Percentiles rank a stretch among this genome's conserved stretches.
phyloP scores from a whole-genome alignment of 2,888 invertebrate species.

The Stegophylla sp. region DNA sequence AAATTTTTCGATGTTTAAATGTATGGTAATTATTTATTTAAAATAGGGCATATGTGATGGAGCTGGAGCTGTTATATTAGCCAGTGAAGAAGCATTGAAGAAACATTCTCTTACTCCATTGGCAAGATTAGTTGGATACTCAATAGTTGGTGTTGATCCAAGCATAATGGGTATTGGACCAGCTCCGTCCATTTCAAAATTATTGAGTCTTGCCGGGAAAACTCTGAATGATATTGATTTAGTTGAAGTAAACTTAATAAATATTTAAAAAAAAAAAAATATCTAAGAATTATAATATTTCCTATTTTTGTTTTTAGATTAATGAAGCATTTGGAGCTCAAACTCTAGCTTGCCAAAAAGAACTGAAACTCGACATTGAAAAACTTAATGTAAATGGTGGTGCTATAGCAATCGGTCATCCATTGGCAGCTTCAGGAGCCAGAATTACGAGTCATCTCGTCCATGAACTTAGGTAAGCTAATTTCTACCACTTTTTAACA shows the following conservation, averaged over 20 bases:
- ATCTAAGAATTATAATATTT: no score
- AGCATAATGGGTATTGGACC: conserved; percentile 98
- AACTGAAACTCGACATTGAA: conserved; percentile 81
- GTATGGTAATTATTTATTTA: no score
- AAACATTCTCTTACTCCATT: conserved; percentile 83
- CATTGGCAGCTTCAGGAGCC: conserved; percentile 91
- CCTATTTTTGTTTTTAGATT: conserved; percentile 76
- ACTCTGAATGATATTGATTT: conserved; percentile 87
- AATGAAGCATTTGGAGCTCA: conserved; percentile 99
- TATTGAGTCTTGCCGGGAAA: conserved; percentile 80
- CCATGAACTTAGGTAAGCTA: conserved; percentile 82
- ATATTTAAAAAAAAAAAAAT: not conserved
- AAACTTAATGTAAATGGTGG: conserved; percentile 95
- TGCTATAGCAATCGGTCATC: conserved; percentile 96
- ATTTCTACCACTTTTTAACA: not conserved
- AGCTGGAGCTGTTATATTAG: conserved; percentile 89
- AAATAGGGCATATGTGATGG: conserved; percentile 93
- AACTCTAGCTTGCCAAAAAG: conserved; percentile 89
- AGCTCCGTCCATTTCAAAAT: conserved; percentile 87
- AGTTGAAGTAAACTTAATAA: conserved; percentile 72
- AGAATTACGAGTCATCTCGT: conserved; percentile 90
- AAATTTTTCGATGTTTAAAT: conserved; percentile 54
- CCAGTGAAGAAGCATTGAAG: conserved; percentile 87
- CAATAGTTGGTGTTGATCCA: conserved; percentile 94
- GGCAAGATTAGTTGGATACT: conserved; percentile 88